Evolutionary conservation across 2,797 vertebrate species (phyloP).

Genomic region (Onychomys torridus): DNA sequence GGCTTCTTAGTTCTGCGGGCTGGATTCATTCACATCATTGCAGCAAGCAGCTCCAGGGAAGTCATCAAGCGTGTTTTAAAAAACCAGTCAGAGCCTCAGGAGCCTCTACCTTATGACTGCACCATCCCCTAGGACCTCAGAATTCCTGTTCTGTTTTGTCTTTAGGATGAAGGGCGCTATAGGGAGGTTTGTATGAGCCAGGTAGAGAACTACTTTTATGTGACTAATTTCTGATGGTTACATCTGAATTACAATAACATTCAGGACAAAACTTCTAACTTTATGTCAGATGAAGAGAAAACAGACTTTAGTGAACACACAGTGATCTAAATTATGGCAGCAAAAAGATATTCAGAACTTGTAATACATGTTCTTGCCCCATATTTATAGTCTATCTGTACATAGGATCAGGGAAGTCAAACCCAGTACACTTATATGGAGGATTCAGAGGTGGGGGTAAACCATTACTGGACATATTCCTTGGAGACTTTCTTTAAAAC

Average conservation of each 20-base stretch:
- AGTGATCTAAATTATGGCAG: neutral
- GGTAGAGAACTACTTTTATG: neutral
- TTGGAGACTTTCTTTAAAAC: neutral
- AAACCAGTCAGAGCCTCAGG: neutral
- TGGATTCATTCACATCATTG: neutral
- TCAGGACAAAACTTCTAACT: neutral
- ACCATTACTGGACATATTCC: neutral
- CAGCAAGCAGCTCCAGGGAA: neutral
- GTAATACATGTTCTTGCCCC: neutral
- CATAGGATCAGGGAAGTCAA: neutral
- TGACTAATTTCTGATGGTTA: neutral
- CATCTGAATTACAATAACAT: neutral
- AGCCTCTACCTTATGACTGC: rapidly evolving
- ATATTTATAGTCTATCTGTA: neutral
- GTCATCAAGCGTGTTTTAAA: too few relatives aligned
- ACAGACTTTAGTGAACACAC: neutral
- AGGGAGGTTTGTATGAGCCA: neutral
- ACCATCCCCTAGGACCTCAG: neutral
- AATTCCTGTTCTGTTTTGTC: neutral
- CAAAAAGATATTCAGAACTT: neutral
- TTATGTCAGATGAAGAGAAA: neutral
- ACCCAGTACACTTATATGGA: neutral
- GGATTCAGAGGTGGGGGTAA: neutral
- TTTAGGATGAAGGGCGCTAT: neutral
- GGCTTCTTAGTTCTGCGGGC: neutral